A percentile compares a stretch with the other conserved stretches of the same genome.
Conservation (phyloP, 2,888 invertebrate genomes). For the Tortrix viridana region DNA sequence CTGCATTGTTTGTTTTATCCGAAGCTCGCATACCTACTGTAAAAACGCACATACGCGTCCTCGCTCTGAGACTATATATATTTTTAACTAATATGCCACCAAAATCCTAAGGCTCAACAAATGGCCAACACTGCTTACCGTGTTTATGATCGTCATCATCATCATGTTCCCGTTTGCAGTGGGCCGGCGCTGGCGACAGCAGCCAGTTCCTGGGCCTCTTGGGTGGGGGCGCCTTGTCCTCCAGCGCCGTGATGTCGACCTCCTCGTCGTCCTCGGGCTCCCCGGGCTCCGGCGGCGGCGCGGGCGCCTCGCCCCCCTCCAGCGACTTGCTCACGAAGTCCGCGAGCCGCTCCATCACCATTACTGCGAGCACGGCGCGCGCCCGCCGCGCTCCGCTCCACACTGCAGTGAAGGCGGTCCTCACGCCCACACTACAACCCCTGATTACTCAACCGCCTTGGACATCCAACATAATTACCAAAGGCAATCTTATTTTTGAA, state of each 20-base stretch:
- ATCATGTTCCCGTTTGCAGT: constrained; percentile 70
- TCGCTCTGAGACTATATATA: too few species aligned
- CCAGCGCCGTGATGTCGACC: constrained; percentile 78
- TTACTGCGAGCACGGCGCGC: constrained; percentile 77
- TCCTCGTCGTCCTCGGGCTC: constrained; percentile 73
- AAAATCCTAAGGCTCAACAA: background rate
- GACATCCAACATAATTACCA: constrained; percentile 18
- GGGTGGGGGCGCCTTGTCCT: constrained; percentile 69
- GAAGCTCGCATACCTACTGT: too few species aligned
- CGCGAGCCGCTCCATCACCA: constrained; percentile 94
- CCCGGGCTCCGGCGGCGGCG: constrained; percentile 78
- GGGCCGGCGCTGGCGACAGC: constrained; percentile 70
- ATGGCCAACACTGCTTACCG: constrained; percentile 56
- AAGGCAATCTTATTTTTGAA: constrained; percentile 37
- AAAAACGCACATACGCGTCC: too few species aligned
- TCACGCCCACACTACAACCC: constrained; percentile 61
- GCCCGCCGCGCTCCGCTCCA: constrained; percentile 70
- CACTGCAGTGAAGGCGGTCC: constrained; percentile 63
- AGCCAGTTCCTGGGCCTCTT: constrained; percentile 78
- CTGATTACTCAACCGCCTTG: background rate
- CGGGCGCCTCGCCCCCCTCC: constrained; percentile 84
- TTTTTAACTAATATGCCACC: too few species aligned
- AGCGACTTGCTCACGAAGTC: constrained; percentile 96
- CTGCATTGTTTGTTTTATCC: too few species aligned
- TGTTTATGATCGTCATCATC: constrained; percentile 76